Evolutionary conservation across 2,113 vertebrate genomes (phyloP).

Genomic region (Phocoena sinus): DNA sequence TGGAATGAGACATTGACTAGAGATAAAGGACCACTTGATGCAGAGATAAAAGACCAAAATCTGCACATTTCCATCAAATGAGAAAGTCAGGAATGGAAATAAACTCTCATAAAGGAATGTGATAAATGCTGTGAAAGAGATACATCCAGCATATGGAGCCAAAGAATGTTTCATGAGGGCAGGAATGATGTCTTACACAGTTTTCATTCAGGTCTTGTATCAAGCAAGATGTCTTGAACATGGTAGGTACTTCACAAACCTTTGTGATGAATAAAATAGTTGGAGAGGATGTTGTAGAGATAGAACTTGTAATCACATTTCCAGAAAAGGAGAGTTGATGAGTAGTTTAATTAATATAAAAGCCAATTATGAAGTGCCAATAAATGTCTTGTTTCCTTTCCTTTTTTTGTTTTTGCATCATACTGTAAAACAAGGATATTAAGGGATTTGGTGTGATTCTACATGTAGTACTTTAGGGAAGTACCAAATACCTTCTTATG

Average conservation of each 20-base stretch:
- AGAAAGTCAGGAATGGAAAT: neutral
- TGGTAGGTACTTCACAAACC: too few species aligned
- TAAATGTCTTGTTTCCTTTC: neutral
- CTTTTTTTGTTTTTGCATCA: neutral
- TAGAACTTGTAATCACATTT: neutral
- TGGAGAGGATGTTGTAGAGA: neutral
- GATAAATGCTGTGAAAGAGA: fast-evolving
- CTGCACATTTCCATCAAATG: neutral
- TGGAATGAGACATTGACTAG: neutral
- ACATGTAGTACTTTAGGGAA: neutral
- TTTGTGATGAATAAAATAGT: neutral
- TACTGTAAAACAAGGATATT: neutral
- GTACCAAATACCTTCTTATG: too few species aligned
- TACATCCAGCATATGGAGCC: fast-evolving
- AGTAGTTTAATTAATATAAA: neutral
- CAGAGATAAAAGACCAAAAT: neutral
- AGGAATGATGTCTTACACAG: fast-evolving
- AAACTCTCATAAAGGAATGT: neutral
- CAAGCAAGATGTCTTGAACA: neutral
- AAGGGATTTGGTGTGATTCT: neutral
- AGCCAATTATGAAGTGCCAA: neutral
- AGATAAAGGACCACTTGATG: neutral
- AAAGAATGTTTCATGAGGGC: fast-evolving
- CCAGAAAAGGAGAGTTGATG: neutral
- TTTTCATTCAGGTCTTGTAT: too few species aligned